Base-by-base conservation (phyloP, 2,113 vertebrate genomes). In the Nerophis ophidion region DNA sequence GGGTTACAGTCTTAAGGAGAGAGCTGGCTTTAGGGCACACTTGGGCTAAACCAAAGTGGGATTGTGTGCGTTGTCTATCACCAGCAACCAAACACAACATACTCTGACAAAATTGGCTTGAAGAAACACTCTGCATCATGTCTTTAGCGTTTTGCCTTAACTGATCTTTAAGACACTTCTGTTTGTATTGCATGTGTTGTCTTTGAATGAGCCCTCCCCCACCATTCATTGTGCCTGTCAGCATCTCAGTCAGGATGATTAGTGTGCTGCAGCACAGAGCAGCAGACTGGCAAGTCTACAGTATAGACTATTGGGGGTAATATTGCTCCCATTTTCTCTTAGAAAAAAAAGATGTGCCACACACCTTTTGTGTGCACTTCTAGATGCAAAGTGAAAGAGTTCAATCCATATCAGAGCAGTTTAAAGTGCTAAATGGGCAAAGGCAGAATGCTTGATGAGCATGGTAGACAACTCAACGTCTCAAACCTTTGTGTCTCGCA, bases 251-350 rank as follows among this genome's bases (percentile, higher is more conserved):
- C 71, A 67, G 47, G 54, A 19, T 78, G 80, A 86, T 82, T 74
- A 63, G 74, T 82, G 83, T 61, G 75, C 75, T 83, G 83, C 80
- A 42, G 81, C 54, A 78, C 56, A 61, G 72, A 58, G 66, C 63
- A 61, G 58, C 50, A 70, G 10, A 74, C 55, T 49, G 57, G 14
- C 5, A 12, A 36, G 5, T 61, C 13, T 56, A 52, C 52, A 44
- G 49, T 57, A 44, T 5, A 10, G 16, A 62, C 17, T 54, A 59
- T 48, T 56, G 35, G 49, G 44, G 12, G 33, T 38, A 17, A 55
- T 14, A 1, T 9, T 66, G 49, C 60, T 63, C 59, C 44, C 15
- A 7, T 64, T 70, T 71, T 36, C 17, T 14, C 15, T 44, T 15
- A 68, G 60, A 34, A 6, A 57, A 50, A 71, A 11, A 36, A 40